Evolutionary conservation across 2,888 invertebrate species (phyloP).

Genomic region (Podotricha telesiphe): DNA sequence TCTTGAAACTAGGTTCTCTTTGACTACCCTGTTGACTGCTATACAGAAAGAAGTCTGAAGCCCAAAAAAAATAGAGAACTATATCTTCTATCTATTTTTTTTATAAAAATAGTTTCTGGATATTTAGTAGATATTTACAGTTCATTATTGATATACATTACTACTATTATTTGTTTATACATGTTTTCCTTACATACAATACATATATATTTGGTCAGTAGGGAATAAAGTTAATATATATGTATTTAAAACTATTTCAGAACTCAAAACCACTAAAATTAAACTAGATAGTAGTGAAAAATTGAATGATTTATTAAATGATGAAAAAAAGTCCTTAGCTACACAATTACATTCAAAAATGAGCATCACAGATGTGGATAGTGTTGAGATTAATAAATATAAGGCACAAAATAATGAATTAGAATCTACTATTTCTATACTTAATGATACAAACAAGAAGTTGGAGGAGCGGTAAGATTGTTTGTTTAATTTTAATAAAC

Average conservation of each 20-base stretch:
- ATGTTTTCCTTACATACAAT: no score
- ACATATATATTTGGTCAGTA: no score
- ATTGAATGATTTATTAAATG: conserved; percentile 46
- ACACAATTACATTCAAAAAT: conserved; percentile 50
- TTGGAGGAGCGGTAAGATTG: conserved; percentile 64
- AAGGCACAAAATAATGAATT: conserved; percentile 56
- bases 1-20: no score
- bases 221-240: no score
- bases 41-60: no score
- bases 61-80: no score
- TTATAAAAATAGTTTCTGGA: no score
- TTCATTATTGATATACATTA: no score
- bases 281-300: conserved; percentile 53
- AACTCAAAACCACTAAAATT: conserved; percentile 52
- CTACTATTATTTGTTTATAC: no score
- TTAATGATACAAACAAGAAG: conserved; percentile 59
- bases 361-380: conserved; percentile 41
- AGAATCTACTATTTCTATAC: conserved; percentile 53
- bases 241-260: conserved; percentile 49
- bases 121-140: no score
- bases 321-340: conserved; percentile 56
- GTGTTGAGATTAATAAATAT: conserved; percentile 55
- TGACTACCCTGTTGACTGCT: no score
- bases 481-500: not conserved
- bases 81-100: no score